Evolutionary conservation across 2,113 vertebrate genomes (phyloP), one percentile per base, ranked within the genome.

Genomic region (Zapus hudsonius): DNA sequence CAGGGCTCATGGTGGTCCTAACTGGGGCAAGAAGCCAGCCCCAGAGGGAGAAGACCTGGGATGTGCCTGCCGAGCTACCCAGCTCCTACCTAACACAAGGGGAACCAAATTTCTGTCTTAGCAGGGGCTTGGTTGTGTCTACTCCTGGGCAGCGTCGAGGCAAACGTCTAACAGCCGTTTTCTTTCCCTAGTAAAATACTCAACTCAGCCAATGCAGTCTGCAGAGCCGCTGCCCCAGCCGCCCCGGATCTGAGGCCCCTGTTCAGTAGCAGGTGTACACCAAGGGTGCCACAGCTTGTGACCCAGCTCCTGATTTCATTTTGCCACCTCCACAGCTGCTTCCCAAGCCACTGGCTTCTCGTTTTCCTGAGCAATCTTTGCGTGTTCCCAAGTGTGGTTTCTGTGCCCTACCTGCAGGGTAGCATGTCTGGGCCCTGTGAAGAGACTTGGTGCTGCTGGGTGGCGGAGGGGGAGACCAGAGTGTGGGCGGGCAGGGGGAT

Each of bases 131-230:
- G 23, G 0, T 10, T 13, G 6, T 36, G 1, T 42, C 3, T 59
- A 22, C 25, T 5, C n/a, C 73, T 7, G 29, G 8, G 15, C 42
- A 20, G 7, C 23, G 4, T n/a, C 31, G 40, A 44, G 36, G 13
- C 1, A 44, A 16, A 10, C 15, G 69, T 5, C 88, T 94, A 27
- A 94, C 2, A 0, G 23, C 6, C 11, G 0, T 33, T 47, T 70
- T 79, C 42, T 95, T 64, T 93, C 63, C 61, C 13, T 75, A 98
- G 99, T 98, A 87, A 98, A 99, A 92, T 98, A 99, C 93, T 99
- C 98, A 15, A 98, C 98, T 2, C 98, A 99, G 93, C 98, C 99
- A 92, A 96, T 97, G 0, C 97, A 99, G 91, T 97, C 98, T 1
- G 97, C 98, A 27, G 98, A 99, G 95, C 98, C 98, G 0, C 98